Evolutionary conservation across 2,797 vertebrate species (phyloP), one percentile per base, ranked within the genome.

Genomic region (Enteromius thamalakanensis): DNA sequence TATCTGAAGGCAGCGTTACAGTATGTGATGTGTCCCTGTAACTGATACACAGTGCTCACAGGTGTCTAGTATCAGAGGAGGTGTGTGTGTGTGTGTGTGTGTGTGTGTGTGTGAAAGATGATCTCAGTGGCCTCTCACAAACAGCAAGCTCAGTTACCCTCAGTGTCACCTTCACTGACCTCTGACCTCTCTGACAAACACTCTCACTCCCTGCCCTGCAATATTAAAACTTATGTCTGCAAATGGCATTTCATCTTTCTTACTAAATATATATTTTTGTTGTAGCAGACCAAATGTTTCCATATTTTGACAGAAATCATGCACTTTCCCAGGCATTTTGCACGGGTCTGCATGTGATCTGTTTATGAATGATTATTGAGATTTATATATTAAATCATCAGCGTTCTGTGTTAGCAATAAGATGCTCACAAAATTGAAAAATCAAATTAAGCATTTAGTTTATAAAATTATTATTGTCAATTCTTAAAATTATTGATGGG

Each of bases 41-140:
- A 83, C 21, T 21, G 81, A 89, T 89, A 84, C 72, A 71, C 51
- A 68, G 60, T 21, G 34, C 15, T 45, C 17, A 21, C 77, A 80
- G 85, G 81, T 86, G 83, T 86, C 40, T 40, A 79, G 81, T 86
- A 60, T 76, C 77, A 15, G 19, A 77, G 62, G 47, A 51, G 15
- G 65, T 2, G 80, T 42, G 34, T 34, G 34, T 34, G 15, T 29
- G 29, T 29, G 65, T 1, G 78, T 34, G 65, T 2, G 80, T 42
- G 65, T 2, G 80, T 42, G 65, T 2, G 80, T 42, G 69, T 70
- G 53, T 76, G 87, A 85, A 88, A 86, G 53, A 23, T 1, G 40
- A 83, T 4, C 23, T 69, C 19, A 8, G n/a, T 7, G 2, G 51
- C 40, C 34, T 45, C 37, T 45, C 37, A 7, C 26, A 69, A 51